A percentile compares a stretch with the other conserved stretches of the same genome.
Evolutionary conservation across 1,140 invertebrate genomes (phyloP).

Genomic region (Hypsibius dujardini): DNA sequence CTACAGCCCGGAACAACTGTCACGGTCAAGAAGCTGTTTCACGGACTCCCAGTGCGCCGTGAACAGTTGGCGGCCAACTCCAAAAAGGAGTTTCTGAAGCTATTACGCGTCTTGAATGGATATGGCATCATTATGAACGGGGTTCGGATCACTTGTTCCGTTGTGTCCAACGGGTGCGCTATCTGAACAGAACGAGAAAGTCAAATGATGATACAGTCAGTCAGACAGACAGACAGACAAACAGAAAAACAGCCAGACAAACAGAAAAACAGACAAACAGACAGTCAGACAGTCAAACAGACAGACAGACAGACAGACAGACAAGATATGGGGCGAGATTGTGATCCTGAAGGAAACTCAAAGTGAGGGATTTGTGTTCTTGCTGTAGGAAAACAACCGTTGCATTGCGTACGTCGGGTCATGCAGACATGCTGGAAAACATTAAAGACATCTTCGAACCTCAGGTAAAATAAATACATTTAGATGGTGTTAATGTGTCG

Average conservation of each 20-base stretch:
- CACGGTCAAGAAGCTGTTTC: conserved; percentile 64
- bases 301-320: too few species aligned
- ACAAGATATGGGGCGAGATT: too few species aligned
- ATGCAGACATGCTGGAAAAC: conserved; percentile 52
- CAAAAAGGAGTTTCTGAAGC: conserved; percentile 75
- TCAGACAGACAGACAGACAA: too few species aligned
- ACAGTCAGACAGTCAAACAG: too few species aligned
- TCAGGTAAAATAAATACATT: too few species aligned
- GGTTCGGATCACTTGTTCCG: conserved; percentile 57
- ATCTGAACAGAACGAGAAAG: too few species aligned
- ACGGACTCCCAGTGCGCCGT: conserved; percentile 68
- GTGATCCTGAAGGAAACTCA: too few species aligned
- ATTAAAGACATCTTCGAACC: conserved; percentile 66
- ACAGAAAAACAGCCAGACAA: too few species aligned
- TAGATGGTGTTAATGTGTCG: too few species aligned
- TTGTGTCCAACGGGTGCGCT: conserved; percentile 36
- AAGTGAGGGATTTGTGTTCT: conserved; percentile 1
- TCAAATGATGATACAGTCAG: too few species aligned
- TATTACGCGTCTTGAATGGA: conserved; percentile 69
- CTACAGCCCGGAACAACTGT: conserved; percentile 70
- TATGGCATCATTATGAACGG: conserved; percentile 71
- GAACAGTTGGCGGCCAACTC: conserved; percentile 77
- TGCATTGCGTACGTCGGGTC: conserved; percentile 55
- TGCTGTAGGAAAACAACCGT: conserved; percentile 35
- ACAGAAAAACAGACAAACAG: too few species aligned